Conservation (phyloP, 2,113 vertebrate genomes). For the Clinocottus analis region DNA sequence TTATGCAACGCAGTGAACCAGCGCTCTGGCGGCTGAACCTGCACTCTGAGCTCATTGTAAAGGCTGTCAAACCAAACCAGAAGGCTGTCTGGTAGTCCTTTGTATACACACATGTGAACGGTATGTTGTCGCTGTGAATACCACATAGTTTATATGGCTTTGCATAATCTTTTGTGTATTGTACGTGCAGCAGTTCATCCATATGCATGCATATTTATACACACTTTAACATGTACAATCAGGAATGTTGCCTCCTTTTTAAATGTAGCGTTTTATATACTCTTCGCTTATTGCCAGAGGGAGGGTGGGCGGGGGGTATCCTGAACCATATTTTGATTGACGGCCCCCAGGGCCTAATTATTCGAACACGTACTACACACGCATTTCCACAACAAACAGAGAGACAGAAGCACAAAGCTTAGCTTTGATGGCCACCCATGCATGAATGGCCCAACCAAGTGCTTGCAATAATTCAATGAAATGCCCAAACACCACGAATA, state of each 20-base stretch:
- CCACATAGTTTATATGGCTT: not conserved
- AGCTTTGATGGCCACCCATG: too few species aligned
- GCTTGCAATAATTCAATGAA: constrained; percentile 43
- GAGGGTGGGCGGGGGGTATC: constrained; percentile 33
- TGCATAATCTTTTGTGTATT: constrained; percentile 1
- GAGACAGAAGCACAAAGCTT: not conserved
- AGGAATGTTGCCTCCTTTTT: constrained; percentile 24
- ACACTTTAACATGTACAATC: not conserved
- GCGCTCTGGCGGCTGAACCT: constrained; percentile 3
- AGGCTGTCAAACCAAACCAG: constrained; percentile 9
- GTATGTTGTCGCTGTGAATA: constrained; percentile 9
- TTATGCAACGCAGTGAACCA: constrained; percentile 6
- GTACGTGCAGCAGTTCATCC: constrained; percentile 10
- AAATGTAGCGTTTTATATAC: constrained; percentile 23
- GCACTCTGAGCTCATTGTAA: constrained; percentile 6
- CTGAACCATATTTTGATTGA: constrained; percentile 50
- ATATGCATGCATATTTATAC: constrained; percentile 13
- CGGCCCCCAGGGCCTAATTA: constrained; percentile 58
- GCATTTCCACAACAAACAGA: constrained; percentile 23
- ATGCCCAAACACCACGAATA: constrained; percentile 32
- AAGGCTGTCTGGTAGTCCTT: not conserved
- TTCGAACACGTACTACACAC: constrained; percentile 28
- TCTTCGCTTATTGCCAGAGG: constrained; percentile 26
- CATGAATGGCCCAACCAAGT: constrained; percentile 45
- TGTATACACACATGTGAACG: not conserved